Base-by-base conservation (phyloP, 2,797 vertebrate species). In the Fundulus diaphanus region DNA sequence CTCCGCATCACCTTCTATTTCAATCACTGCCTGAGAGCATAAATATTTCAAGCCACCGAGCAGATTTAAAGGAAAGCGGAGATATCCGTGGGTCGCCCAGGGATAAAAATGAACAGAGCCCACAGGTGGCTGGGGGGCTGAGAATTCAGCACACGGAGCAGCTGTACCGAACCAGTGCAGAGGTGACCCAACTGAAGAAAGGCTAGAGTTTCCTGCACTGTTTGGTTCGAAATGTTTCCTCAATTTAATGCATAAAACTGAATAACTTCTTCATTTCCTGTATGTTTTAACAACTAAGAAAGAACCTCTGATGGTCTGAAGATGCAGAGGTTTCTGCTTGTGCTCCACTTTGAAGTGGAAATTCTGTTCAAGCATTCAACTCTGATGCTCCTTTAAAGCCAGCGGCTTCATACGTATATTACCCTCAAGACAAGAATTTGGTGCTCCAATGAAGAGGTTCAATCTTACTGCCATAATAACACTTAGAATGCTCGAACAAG, bases 361-460 rank as follows among this genome's bases (percentile, higher is more conserved):
- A 71, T 65, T 35, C 68, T 33, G 13, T 51, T n/a, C n/a, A n/a
- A n/a, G n/a, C n/a, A n/a, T 69, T 27, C 15, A 42, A 52, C 63
- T 24, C 1, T 0, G 11, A 11, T 63, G 16, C 11, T 71, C 31
- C 35, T 70, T 67, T 70, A 29, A 44, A 72, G 52, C 51, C 18
- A 49, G 51, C 74, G 29, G 67, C 24, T 78, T 77, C 31, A 77
- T 1, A 67, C 51, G 57, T 77, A 79, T 67, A 69, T 48, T 35
- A 73, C 68, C 49, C 79, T 37, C 66, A 61, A 76, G 52, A 81
- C 70, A 66, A 74, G 74, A 77, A 48, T 57, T 59, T 68, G 79
- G 15, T 11, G 33, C 5, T 0, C 13, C 35, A 51, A 76, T 68
- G 66, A 67, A 72, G 70, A 66, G 33, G 57, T 81, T 80, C 71